Evolutionary conservation across 2,888 invertebrate genomes (phyloP), one percentile per base, ranked within the genome.

Genomic region (Synergus gifuensis): DNA sequence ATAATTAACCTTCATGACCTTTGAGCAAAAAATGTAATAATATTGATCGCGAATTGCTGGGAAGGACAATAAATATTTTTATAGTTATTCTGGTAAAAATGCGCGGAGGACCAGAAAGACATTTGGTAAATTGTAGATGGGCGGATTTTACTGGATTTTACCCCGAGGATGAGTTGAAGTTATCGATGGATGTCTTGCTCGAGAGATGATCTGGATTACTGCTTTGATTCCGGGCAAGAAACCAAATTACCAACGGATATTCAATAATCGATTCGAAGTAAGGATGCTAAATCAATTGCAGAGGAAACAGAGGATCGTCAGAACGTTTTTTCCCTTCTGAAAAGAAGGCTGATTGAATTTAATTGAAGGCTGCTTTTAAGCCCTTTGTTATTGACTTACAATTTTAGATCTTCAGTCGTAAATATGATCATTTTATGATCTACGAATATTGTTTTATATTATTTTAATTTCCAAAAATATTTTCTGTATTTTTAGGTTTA

Each of bases 191-290:
- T 73, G 73, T 54, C 73, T 73, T 73, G 54, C 18, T 58, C 54
- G 54, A 73, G 54, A 73, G 54, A 73, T 36, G 73, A 73, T 58
- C 73, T 36, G 73, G 36, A 73, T 73, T 54, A 58, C 36, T 58
- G 54, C 36, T 73, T 73, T 58, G 73, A 73, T 73, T 73, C 73
- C 54, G 49, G 73, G 40, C 73, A 73, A 73, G 73, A 73, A 73
- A 73, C 58, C 73, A 36, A 73, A 73, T 73, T 58, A 73, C 73
- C 54, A 36, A 73, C 73, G 73, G 73, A 73, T 40, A 73, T 73
- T 58, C 73, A 73, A 73, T 73, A 58, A 73, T 73, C 73, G 54
- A n/a, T 73, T 73, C 73, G 54, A 73, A 73, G 73, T 73, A 73
- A 73, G 40, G 54, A 54, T 54, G 36, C 73, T 11, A 54, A 49